A percentile compares a stretch with the other conserved stretches of the same genome.
Evolutionary conservation across 1,140 invertebrate species (phyloP).

Genomic region (Zaprionus gabonicus): DNA sequence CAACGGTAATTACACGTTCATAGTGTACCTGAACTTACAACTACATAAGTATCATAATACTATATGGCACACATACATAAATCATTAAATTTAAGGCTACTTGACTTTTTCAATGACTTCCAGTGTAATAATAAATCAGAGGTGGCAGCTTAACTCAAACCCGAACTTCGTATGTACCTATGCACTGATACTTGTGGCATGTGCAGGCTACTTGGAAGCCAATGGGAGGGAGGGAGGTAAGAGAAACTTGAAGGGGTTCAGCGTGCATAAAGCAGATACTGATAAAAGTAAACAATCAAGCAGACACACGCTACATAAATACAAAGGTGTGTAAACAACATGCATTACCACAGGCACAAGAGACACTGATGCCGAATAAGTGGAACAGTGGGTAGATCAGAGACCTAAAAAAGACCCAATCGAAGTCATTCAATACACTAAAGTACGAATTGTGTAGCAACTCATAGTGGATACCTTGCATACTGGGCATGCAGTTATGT

Average conservation of each 20-base stretch:
- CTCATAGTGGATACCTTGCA: conserved; percentile 4
- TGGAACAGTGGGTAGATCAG: conserved; percentile 24
- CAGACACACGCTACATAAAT: conserved; percentile 18
- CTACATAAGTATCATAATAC: background rate
- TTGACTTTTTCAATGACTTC: conserved; percentile 81
- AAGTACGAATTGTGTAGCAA: background rate
- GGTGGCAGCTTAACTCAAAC: conserved; percentile 27
- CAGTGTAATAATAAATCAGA: conserved; percentile 74
- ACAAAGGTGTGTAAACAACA: conserved; percentile 22
- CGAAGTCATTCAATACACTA: conserved; percentile 17
- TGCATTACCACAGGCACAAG: background rate
- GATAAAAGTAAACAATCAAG: conserved; percentile 16
- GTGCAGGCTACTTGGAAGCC: background rate
- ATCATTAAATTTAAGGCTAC: conserved; percentile 76
- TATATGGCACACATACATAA: conserved; percentile 12
- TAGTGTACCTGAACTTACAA: background rate
- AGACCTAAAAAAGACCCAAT: conserved; percentile 52
- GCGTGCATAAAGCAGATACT: conserved; percentile 24
- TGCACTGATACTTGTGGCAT: background rate
- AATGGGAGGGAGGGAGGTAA: background rate
- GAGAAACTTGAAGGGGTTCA: background rate
- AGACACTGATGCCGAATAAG: conserved; percentile 15
- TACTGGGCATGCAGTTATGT: background rate
- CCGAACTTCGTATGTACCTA: background rate
- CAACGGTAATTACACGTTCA: conserved; percentile 25